Evolutionary conservation across 2,113 vertebrate genomes (phyloP).

Genomic region (Sceloporus tristichus): DNA sequence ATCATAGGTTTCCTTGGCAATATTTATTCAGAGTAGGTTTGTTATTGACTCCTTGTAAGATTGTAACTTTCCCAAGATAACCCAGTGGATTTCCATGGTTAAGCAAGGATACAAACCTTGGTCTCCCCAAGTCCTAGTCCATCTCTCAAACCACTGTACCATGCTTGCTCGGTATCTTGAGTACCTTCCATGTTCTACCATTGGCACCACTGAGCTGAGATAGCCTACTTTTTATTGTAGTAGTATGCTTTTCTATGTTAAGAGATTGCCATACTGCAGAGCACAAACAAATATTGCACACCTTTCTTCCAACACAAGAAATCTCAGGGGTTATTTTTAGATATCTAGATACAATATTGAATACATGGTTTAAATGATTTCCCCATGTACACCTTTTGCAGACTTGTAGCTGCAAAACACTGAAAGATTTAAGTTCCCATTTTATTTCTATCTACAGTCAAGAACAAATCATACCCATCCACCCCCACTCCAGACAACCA

Average conservation of each 20-base stretch:
- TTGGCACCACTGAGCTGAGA: background rate
- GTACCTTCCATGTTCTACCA: background rate
- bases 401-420: background rate
- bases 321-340: background rate
- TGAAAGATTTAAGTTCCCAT: background rate
- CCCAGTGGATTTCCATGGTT: too few relatives aligned
- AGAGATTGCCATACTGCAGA: background rate
- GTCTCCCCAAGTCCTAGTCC: too few relatives aligned
- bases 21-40: too few relatives aligned
- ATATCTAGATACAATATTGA: background rate
- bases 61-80: too few relatives aligned
- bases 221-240: slow-evolving; percentile 4
- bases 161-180: background rate
- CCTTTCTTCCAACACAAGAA: background rate
- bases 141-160: background rate
- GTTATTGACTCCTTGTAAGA: too few relatives aligned
- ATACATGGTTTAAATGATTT: background rate
- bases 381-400: background rate
- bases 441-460: slow-evolving; percentile 4
- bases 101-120: too few relatives aligned
- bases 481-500: background rate
- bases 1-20: too few relatives aligned
- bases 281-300: background rate
- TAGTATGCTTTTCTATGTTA: background rate
- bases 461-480: background rate